Evolutionary conservation across 2,113 vertebrate species (phyloP), one percentile per base, ranked within the genome.

Genomic region (Lanius ludovicianus): DNA sequence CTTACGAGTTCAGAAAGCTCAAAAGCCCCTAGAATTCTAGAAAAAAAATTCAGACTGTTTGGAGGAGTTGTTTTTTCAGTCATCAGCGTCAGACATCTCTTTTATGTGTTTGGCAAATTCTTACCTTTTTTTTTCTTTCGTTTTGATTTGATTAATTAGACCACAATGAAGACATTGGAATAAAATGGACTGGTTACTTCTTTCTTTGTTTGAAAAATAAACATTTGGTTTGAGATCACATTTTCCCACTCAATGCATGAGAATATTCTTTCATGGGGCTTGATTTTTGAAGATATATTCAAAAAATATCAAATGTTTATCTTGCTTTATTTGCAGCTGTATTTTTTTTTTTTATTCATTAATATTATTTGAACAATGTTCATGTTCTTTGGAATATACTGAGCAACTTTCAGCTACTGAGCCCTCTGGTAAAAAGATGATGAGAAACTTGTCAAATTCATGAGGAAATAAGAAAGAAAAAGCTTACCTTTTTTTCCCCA

Each of bases 141-240:
- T 96, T 97, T 96, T 96, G 78, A 94, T 96, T 97, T 97, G 97
- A 98, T 98, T 97, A 97, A 97, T 97, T 98, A 96, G 90, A 97
- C 96, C 94, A 82, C 97, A 97, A 87, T 96, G 96, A 96, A 97
- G 96, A 97, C 89, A 80, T 27, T 78, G 84, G 88, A 96, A 93
- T 90, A 97, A 89, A 95, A 93, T 70, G 70, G 87, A 95, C 89
- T 93, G 78, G 90, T 93, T 96, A 90, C 94, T 97, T 97, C 90
- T 95, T 87, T 87, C 89, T 95, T 96, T 97, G 91, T 97, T 96
- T 86, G 65, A 97, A 97, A 98, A 96, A 95, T 96, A 97, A 98
- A 97, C 95, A 96, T 95, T 97, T 96, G 93, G 91, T 91, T 95
- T 57, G 84, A 79, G 83, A 87, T 83, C n/a, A 92, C 87, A 92